A percentile compares a stretch with the other conserved stretches of the same genome.
These are phyloP conservation scores for Leptopilina syphax DNA, from an alignment of 2,888 invertebrate species.

Conservation along the genomic window DNA sequence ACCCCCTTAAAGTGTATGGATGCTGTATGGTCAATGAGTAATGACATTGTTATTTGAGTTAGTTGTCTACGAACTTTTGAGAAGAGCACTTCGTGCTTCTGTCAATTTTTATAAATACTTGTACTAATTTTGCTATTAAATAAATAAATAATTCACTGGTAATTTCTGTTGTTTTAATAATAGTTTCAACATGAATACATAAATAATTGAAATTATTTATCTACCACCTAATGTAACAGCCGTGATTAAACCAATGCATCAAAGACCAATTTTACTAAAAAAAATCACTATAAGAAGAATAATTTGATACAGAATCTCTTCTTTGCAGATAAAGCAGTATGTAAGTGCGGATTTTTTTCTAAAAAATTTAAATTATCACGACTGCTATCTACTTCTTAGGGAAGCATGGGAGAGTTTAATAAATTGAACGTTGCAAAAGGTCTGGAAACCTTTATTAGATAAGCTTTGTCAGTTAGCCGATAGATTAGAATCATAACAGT, in stretches of 20 bases:
- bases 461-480: neutral
- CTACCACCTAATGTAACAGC: neutral
- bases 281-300: neutral
- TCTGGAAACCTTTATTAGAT: neutral
- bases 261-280: neutral
- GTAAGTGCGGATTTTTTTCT: neutral
- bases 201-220: neutral
- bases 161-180: too few relatives aligned
- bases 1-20: too few relatives aligned
- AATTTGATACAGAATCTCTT: neutral
- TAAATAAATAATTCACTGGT: too few relatives aligned
- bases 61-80: too few relatives aligned
- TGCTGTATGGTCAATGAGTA: too few relatives aligned
- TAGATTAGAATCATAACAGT: too few relatives aligned
- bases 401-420: neutral
- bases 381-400: neutral
- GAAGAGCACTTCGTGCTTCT: too few relatives aligned
- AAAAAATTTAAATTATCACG: neutral
- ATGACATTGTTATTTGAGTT: too few relatives aligned
- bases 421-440: neutral
- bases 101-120: too few relatives aligned
- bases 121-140: too few relatives aligned
- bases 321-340: neutral
- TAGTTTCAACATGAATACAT: too few relatives aligned
- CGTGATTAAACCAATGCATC: neutral